These are phyloP conservation scores for Intellagama lesueurii DNA, from an alignment of 2,797 vertebrate species.

Conservation along the genomic window DNA sequence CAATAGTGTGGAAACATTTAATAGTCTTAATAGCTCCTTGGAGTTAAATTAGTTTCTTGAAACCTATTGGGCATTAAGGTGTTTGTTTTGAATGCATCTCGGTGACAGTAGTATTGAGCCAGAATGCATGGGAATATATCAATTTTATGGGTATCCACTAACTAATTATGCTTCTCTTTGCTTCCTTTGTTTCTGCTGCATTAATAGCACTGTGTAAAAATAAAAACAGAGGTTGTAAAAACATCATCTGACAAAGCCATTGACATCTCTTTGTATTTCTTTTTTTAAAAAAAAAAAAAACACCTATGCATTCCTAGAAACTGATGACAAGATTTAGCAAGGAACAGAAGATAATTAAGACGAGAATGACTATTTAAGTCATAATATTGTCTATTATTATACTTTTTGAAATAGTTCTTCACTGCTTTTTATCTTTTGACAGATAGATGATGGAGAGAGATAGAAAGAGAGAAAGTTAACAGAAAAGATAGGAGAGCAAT, in stretches of 20 bases:
- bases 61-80: slow-evolving; percentile 56
- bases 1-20: slow-evolving; percentile 55
- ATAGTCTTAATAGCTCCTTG: slow-evolving; percentile 38
- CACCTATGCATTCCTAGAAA: slow-evolving; percentile 33
- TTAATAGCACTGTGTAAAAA: slow-evolving; percentile 10
- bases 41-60: slow-evolving; percentile 49
- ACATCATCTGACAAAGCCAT: slow-evolving; percentile 38
- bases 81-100: slow-evolving; percentile 61
- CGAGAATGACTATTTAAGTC: slow-evolving; percentile 6
- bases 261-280: slow-evolving; percentile 40
- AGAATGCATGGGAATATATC: slow-evolving; percentile 55
- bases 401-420: background rate
- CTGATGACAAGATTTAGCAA: slow-evolving; percentile 33
- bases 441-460: too few relatives aligned
- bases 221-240: slow-evolving; percentile 38
- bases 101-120: slow-evolving; percentile 20
- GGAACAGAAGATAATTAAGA: slow-evolving; percentile 41
- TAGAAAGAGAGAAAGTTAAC: too few relatives aligned
- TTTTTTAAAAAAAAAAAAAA: slow-evolving; percentile 10
- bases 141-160: slow-evolving; percentile 56
- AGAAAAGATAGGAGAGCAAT: background rate
- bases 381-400: background rate
- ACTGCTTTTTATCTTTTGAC: too few relatives aligned
- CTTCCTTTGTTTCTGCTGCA: slow-evolving; percentile 37
- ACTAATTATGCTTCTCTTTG: slow-evolving; percentile 36